Evolutionary conservation across 2,797 vertebrate species (phyloP).

Genomic region (Limosa lapponica): DNA sequence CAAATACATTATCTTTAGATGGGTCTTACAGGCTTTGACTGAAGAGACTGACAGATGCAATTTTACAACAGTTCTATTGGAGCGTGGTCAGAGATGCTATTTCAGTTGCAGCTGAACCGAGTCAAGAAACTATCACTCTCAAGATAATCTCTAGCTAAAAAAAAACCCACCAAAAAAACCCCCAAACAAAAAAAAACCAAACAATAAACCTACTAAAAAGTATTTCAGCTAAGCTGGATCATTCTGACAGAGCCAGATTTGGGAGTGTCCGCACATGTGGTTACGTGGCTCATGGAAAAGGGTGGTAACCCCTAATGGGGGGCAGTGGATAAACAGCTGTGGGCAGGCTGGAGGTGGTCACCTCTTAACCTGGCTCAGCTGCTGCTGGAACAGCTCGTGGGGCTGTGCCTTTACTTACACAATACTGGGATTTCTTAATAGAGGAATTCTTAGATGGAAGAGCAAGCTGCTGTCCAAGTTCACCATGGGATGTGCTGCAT

Average conservation of each 20-base stretch:
- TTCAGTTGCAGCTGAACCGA: slow-evolving; percentile 26
- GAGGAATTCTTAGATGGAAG: slow-evolving; percentile 31
- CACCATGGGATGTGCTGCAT: slow-evolving; percentile 9
- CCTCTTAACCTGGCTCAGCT: slow-evolving; percentile 42
- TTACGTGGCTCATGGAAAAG: slow-evolving; percentile 59
- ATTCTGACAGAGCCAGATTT: slow-evolving; percentile 31
- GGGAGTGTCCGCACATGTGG: slow-evolving; percentile 61
- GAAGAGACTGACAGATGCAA: background rate
- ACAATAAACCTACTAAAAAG: slow-evolving; percentile 37
- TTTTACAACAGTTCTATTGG: slow-evolving; percentile 17
- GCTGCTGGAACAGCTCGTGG: background rate
- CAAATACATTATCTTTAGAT: background rate
- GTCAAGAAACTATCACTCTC: slow-evolving; percentile 39
- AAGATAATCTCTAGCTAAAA: background rate
- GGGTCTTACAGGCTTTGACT: background rate
- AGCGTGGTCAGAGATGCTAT: background rate
- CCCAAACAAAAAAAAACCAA: background rate
- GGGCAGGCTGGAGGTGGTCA: slow-evolving; percentile 46
- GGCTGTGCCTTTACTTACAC: slow-evolving; percentile 33
- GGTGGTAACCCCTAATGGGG: slow-evolving; percentile 65
- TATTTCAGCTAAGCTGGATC: slow-evolving; percentile 13
- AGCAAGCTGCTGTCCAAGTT: slow-evolving; percentile 44
- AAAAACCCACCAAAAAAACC: background rate
- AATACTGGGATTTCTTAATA: slow-evolving; percentile 32
- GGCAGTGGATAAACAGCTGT: slow-evolving; percentile 58